Evolutionary conservation across 2,888 invertebrate genomes (phyloP).

Genomic region (Scaptomyza caliginosa): DNA sequence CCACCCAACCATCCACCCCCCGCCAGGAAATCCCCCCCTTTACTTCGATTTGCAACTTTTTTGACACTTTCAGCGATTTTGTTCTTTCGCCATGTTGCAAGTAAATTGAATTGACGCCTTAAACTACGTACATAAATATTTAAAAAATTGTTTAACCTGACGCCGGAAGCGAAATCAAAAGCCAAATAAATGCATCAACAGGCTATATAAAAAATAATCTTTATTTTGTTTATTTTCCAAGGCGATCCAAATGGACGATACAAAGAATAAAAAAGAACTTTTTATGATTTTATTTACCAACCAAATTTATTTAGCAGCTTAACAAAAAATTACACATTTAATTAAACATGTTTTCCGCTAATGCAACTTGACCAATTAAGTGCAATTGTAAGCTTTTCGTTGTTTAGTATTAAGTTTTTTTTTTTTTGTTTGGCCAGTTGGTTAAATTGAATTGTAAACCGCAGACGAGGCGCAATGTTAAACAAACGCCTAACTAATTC

Average conservation of each 20-base stretch:
- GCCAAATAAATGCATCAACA: neutral
- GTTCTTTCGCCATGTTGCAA: conserved; percentile 40
- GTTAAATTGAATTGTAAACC: neutral
- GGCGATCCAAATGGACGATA: too few relatives aligned
- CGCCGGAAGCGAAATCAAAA: neutral
- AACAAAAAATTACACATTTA: neutral
- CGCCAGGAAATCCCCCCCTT: too few relatives aligned
- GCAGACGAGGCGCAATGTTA: neutral
- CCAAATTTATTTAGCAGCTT: neutral
- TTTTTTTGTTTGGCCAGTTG: too few relatives aligned
- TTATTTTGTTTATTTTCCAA: too few relatives aligned
- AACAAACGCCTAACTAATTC: neutral
- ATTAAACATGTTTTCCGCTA: neutral
- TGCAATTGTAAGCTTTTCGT: too few relatives aligned
- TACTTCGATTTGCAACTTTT: conserved; percentile 50
- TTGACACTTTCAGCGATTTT: conserved; percentile 60
- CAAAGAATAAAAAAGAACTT: too few relatives aligned
- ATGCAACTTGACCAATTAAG: neutral
- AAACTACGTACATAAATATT: conserved; percentile 24
- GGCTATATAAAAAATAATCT: neutral
- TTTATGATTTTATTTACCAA: too few relatives aligned
- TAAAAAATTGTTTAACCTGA: conserved; percentile 34
- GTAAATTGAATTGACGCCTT: conserved; percentile 62
- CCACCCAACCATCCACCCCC: neutral
- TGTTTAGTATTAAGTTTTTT: neutral